Evolutionary conservation across 2,113 vertebrate species (phyloP), one percentile per base, ranked within the genome.

Genomic region (Anseranas semipalmata): DNA sequence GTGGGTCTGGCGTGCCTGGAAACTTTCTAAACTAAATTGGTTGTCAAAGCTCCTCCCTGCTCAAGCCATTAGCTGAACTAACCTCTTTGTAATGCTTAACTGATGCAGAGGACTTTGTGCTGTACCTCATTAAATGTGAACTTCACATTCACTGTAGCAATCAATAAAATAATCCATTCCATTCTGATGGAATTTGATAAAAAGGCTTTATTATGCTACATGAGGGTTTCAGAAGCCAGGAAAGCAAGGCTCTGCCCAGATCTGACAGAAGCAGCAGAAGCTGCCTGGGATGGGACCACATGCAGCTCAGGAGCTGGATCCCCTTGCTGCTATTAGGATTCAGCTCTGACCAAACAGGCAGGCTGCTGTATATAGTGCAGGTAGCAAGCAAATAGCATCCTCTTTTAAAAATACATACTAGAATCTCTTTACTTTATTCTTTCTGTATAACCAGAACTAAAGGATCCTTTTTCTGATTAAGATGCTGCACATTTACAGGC

Each of bases 251-350:
- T 77, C 39, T 1, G 5, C 7, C 73, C 15, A 1, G 9, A 50
- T 19, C 22, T 68, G n/a, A 73, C 35, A 45, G 43, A 50, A 22
- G 12, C 37, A 66, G 22, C 35, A 62, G 50, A 82, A 56, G 65
- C 22, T 53, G 45, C 27, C 35, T 70, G 45, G n/a, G 41, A 53
- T 2, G 4, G 22, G 16, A 19, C n/a, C 32, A 21, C 0, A 1
- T 35, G 41, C 39, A 73, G 50, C 46, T 37, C 22, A 71, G 75
- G 20, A 52, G 37, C 28, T 75, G 63, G 21, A 60, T 35, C 20
- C 13, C 72, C 56, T 24, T 14, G 33, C 1, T 59, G 39, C 17
- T 46, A 9, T 27, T 24, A 65, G 43, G 28, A 5, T 48, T 41
- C 53, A 68, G 30, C 35, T 37, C 46, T 56, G 46, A 50, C 19